These are phyloP conservation scores for Psix sp. DNA, from an alignment of 1,140 invertebrate species.

Conservation along the genomic window DNA sequence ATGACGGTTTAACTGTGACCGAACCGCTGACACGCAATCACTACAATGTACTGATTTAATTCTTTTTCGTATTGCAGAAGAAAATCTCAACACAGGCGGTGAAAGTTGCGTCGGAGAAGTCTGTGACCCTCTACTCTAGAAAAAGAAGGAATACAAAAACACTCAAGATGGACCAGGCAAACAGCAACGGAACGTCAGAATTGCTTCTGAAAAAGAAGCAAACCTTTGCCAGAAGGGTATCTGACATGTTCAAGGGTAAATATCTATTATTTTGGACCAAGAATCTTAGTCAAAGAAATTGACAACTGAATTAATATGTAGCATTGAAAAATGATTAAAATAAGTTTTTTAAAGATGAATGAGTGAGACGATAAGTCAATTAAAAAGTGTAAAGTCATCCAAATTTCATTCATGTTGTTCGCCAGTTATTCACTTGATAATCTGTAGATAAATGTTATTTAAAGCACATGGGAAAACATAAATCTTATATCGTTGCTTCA, in stretches of 20 bases:
- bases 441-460: too few relatives aligned
- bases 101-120: slow-evolving; percentile 11
- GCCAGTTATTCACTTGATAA: too few relatives aligned
- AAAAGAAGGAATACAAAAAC: slow-evolving; percentile 2
- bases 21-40: background rate
- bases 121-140: slow-evolving; percentile 1
- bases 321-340: background rate
- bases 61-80: slow-evolving; percentile 28
- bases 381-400: background rate
- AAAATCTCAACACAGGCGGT: slow-evolving; percentile 8
- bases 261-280: background rate
- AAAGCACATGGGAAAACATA: too few relatives aligned
- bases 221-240: slow-evolving; percentile 69
- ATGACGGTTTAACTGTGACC: slow-evolving; percentile 18
- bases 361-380: slow-evolving; percentile 1
- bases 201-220: slow-evolving; percentile 57
- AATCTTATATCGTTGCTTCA: too few relatives aligned
- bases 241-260: slow-evolving; percentile 72
- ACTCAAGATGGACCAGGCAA: slow-evolving; percentile 44
- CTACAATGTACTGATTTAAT: slow-evolving; percentile 1
- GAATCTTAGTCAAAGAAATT: background rate
- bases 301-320: slow-evolving; percentile 10
- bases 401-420: background rate
- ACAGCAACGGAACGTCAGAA: slow-evolving; percentile 51
- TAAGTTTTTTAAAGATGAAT: background rate